Evolutionary conservation across 2,888 invertebrate species (phyloP).

Genomic region (Himalopsyche anomala): DNA sequence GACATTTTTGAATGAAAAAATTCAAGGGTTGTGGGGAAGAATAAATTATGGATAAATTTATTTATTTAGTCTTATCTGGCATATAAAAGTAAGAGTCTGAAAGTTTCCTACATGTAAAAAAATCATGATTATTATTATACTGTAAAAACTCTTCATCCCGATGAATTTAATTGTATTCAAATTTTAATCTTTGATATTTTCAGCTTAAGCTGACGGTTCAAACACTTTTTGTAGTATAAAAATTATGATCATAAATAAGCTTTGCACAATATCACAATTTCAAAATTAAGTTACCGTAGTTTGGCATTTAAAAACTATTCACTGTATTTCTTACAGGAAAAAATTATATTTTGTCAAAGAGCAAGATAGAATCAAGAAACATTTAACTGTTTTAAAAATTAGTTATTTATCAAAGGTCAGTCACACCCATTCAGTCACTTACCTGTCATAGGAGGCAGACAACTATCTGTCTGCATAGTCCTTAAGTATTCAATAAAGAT

Average conservation of each 20-base stretch:
- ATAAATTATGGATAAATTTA: not conserved
- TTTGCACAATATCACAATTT: not conserved
- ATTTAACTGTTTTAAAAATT: too few species aligned
- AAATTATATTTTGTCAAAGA: too few species aligned
- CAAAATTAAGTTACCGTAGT: not conserved
- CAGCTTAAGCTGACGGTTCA: not conserved
- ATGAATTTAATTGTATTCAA: not conserved
- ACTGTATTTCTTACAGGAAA: too few species aligned
- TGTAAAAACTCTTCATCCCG: not conserved
- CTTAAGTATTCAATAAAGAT: too few species aligned
- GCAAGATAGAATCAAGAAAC: too few species aligned
- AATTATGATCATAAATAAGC: not conserved
- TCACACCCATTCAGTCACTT: too few species aligned
- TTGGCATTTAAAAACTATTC: not conserved
- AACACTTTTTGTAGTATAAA: not conserved
- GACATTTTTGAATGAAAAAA: slow-evolving; percentile 1
- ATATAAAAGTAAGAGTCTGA: slow-evolving; percentile 3
- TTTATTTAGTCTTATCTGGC: slow-evolving; percentile 16
- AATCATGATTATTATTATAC: too few species aligned
- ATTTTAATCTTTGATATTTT: not conserved
- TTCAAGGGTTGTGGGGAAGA: not conserved
- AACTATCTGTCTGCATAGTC: too few species aligned
- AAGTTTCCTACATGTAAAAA: not conserved
- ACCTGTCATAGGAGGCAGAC: too few species aligned
- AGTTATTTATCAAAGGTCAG: too few species aligned